phyloP scores from a whole-genome alignment of 2,113 vertebrate species.

The Macaca nemestrina region DNA sequence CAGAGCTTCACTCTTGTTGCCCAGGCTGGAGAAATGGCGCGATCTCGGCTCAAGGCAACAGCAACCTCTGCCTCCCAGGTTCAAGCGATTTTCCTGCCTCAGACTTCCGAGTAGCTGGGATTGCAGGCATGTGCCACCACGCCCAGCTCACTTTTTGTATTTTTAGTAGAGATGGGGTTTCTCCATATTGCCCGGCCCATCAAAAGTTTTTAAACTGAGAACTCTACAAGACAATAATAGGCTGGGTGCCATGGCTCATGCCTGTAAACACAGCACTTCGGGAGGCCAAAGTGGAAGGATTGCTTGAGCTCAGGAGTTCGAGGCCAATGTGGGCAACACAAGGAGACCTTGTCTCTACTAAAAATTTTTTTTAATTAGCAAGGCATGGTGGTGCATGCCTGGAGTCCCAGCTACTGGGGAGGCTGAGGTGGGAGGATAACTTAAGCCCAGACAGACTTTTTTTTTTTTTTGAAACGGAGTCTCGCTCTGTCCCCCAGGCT shows the following conservation, averaged over 20 bases:
- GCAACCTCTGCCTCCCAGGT: too few relatives aligned
- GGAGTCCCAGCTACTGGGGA: background rate
- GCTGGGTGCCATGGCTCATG: background rate
- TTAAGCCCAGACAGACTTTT: background rate
- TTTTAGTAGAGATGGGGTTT: too few relatives aligned
- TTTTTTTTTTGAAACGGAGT: too few relatives aligned
- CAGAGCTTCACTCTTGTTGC: too few relatives aligned
- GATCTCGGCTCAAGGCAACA: too few relatives aligned
- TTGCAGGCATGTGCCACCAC: too few relatives aligned
- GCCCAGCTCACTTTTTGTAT: too few relatives aligned
- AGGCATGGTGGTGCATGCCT: background rate
- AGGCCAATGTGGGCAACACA: background rate
- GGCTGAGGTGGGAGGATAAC: background rate
- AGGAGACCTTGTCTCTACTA: background rate
- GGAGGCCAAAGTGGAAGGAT: background rate
- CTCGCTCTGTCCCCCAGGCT: too few relatives aligned
- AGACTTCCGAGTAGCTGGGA: too few relatives aligned
- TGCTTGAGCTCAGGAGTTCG: background rate
- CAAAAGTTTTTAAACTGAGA: background rate
- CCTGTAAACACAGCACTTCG: background rate
- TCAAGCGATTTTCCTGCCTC: too few relatives aligned
- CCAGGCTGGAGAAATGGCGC: too few relatives aligned
- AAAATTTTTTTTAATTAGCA: background rate
- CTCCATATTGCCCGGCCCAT: rapidly evolving
- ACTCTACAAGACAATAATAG: background rate